Base-by-base conservation (phyloP, 2,113 vertebrate genomes). In the Menidia beryllina region DNA sequence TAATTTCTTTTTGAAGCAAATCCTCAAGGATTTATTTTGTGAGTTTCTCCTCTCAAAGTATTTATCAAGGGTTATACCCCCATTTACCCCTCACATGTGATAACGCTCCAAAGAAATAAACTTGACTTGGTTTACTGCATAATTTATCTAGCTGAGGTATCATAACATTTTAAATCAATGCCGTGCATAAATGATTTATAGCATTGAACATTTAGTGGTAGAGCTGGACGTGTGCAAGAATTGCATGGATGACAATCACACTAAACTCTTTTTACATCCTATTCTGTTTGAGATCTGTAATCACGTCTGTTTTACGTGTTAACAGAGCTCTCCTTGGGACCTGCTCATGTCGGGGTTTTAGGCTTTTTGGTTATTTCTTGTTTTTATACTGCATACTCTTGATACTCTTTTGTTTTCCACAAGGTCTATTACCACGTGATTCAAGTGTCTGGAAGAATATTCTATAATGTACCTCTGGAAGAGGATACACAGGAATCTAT, bases 361-460 rank as follows among this genome's bases (percentile, higher is more conserved):
- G 69, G 69, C 45, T 77, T 82, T n/a, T 84, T 86, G 73, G 86
- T 87, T 84, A 52, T 79, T 62, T 60, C 70, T 81, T 82, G 86
- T 52, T 76, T 85, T 87, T 80, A 81, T 39, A 69, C 83, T 77
- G 77, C 30, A 3, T 68, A 24, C 66, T 70, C 48, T 50, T 70
- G 63, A 45, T 63, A 30, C 60, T 84, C 55, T 27, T 60, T 61
- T 56, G 39, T 67, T 77, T 84, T 82, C 53, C 92, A 93, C 91
- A 92, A 95, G 94, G 93, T 95, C 91, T 75, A 75, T 89, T 81
- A 91, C 92, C 90, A 91, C 85, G 90, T 93, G 93, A 92, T 87
- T 86, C 85, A 89, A 69, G 94, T 86, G 76, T 83, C 87, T 81
- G 21, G 8, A 89, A 90, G 86, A 92, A 83, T 92, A 77, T 90